Percentiles rank a stretch among this genome's conserved stretches.
Conservation (phyloP, 2,797 vertebrate genomes). For the Esox lucius region DNA sequence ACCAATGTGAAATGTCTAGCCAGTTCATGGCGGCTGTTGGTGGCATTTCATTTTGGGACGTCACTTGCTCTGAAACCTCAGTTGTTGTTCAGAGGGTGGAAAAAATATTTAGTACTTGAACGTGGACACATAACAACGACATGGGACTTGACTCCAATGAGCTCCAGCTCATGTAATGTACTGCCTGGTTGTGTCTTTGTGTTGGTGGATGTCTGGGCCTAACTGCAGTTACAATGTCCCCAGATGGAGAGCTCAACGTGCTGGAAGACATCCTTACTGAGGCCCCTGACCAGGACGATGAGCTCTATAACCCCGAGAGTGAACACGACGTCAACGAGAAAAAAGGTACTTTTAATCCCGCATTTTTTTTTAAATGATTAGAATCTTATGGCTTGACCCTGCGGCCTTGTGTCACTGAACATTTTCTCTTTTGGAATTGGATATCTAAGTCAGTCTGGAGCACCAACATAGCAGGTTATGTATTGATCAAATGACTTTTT, state of each 20-base stretch:
- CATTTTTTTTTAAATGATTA: neutral
- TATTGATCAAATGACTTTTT: neutral
- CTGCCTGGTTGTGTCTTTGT: neutral
- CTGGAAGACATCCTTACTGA: constrained; percentile 97
- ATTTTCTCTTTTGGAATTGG: no score
- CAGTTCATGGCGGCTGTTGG: no score
- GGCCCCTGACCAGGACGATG: constrained; percentile 96
- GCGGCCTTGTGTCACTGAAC: no score
- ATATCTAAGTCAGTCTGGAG: neutral
- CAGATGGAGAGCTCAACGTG: constrained; percentile 95
- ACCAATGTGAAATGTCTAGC: no score
- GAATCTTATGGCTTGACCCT: neutral
- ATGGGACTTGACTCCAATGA: no score
- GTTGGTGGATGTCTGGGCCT: neutral
- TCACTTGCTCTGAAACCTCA: no score
- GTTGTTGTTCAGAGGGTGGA: no score
- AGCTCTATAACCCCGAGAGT: constrained; percentile 94
- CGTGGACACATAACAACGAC: no score
- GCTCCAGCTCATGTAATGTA: neutral
- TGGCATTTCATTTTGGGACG: no score
- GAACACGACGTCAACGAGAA: constrained; percentile 90
- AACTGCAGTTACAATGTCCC: constrained; percentile 22
- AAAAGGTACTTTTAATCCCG: constrained; percentile 77
- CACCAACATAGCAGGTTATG: neutral
- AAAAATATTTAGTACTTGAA: no score